Conservation (phyloP, 2,888 invertebrate genomes). For the Zonitis immaculata region DNA sequence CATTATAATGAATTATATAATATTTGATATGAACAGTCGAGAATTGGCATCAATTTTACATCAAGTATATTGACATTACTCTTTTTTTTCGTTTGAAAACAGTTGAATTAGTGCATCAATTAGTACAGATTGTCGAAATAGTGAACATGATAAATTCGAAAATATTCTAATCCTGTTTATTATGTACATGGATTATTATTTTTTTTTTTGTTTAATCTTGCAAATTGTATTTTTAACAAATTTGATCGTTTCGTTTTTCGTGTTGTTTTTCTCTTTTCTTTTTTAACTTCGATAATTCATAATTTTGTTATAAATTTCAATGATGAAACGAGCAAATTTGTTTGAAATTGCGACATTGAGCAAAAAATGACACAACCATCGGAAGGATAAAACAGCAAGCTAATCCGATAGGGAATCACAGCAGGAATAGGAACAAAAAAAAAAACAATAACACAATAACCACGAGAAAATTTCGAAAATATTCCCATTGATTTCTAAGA, state of each 20-base stretch:
- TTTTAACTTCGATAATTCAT: too few relatives aligned
- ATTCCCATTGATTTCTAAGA: too few relatives aligned
- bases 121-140: slow-evolving; percentile 41
- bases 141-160: slow-evolving; percentile 33
- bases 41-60: slow-evolving; percentile 25
- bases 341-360: slow-evolving; percentile 34
- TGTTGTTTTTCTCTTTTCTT: too few relatives aligned
- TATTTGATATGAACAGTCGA: slow-evolving; percentile 31
- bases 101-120: slow-evolving; percentile 34
- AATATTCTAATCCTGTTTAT: slow-evolving; percentile 25
- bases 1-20: slow-evolving; percentile 6
- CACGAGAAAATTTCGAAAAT: too few relatives aligned
- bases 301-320: too few relatives aligned
- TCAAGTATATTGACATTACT: slow-evolving; percentile 31
- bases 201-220: too few relatives aligned
- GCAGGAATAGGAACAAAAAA: slow-evolving; percentile 34
- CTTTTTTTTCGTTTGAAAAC: slow-evolving; percentile 5
- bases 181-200: slow-evolving; percentile 23
- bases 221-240: too few relatives aligned
- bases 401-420: slow-evolving; percentile 41
- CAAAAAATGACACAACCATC: slow-evolving; percentile 47
- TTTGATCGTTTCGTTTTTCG: slow-evolving; percentile 4
- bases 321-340: slow-evolving; percentile 13
- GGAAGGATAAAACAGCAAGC: slow-evolving; percentile 39
- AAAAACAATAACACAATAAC: too few relatives aligned